Base-by-base conservation (phyloP, 2,888 invertebrate species). In the Periphyllus acericola region DNA sequence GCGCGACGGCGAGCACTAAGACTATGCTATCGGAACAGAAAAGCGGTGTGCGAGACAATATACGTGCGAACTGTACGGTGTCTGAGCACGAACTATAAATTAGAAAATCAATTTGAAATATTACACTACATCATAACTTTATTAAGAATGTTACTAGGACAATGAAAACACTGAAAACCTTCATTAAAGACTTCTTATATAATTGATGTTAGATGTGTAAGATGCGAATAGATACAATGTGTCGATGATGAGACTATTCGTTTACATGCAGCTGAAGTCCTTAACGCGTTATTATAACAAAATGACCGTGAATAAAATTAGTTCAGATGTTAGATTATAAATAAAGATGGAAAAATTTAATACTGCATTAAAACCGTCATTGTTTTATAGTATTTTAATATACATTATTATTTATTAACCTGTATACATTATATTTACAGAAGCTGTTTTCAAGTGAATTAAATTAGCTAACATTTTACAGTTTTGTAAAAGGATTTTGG, bases 261-360 rank as follows among this genome's bases (percentile, higher is more conserved):
- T 71, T 82, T 71, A 71, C 21, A 82, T 81, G 46, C 82, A 71
- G 3, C 66, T 68, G 9, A 82, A 72, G 71, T 82, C 52, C 8
- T 17, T 29, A 82, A 25, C 6, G 8, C 34, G 21, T 25, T 17
- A 72, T 82, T 82, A 82, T 68, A 52, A 17, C 71, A 52, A 72
- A 52, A 82, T 29, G 71, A 17, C 82, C 82, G 52, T 82, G 82
- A 82, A 82, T 52, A 72, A 71, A 72, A 82, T 82, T 52, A 71
- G 71, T 72, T 72, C 32, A 52, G 17, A 46, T 46, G 17, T 60
- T 81, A 60, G 17, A 80, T 21, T 9, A 68, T 21, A 66, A 68
- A 81, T 68, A 68, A 3, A 46, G 21, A 68, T 29, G 17, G 68
- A 40, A 40, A 68, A 2, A 29, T 21, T 11, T 34, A 32, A 21